A percentile compares a stretch with the other conserved stretches of the same genome.
Conservation (phyloP, 2,888 invertebrate species). For the Argyra leucocephala region DNA sequence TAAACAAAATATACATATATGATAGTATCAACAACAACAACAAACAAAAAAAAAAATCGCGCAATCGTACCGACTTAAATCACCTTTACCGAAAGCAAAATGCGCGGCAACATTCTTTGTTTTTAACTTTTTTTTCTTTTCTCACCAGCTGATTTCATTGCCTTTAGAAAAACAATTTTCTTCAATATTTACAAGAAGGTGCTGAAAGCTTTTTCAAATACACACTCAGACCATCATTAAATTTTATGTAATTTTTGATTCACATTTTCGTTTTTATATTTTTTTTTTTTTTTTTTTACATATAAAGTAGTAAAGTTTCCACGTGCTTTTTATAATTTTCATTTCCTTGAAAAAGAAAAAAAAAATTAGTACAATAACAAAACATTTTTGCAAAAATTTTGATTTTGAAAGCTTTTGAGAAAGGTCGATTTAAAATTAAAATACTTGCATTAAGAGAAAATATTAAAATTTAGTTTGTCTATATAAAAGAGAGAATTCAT, state of each 20-base stretch:
- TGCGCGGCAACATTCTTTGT: background rate
- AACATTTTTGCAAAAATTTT: too few relatives aligned
- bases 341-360: background rate
- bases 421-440: too few relatives aligned
- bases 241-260: too few relatives aligned
- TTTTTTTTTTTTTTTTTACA: background rate
- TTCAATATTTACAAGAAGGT: background rate
- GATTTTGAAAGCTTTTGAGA: too few relatives aligned
- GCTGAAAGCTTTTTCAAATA: background rate
- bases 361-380: too few relatives aligned
- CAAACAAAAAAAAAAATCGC: background rate
- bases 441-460: too few relatives aligned
- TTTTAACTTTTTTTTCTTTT: background rate
- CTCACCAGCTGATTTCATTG: background rate
- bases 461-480: too few relatives aligned
- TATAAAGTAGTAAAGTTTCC: background rate
- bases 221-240: background rate
- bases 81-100: background rate
- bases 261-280: background rate
- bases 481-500: too few relatives aligned
- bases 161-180: background rate
- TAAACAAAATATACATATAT: too few relatives aligned
- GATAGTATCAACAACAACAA: too few relatives aligned
- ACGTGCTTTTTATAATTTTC: slow-evolving; percentile 2
- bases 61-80: background rate